Base-by-base conservation (phyloP, 2,888 invertebrate genomes). In the Escarpia spicata region DNA sequence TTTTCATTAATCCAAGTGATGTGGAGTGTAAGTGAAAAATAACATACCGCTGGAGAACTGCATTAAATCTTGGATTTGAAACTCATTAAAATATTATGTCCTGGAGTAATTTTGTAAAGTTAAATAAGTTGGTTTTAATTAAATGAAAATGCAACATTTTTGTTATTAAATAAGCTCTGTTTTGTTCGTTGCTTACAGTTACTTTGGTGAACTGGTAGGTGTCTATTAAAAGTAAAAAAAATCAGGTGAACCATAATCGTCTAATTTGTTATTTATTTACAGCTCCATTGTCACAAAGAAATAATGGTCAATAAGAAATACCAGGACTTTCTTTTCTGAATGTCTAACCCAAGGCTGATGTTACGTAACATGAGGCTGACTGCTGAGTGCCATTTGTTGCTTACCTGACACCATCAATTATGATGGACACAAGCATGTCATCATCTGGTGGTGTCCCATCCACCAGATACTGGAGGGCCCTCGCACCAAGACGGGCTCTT, bases 371-470 rank as follows among this genome's bases (percentile, higher is more conserved):
- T 52, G 52, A 52, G 9, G 52, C 52, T 52, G 15, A 52, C 2
- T 52, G 15, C 52, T 52, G 52, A 52, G 52, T 9, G 75, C 1
- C 75, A 26, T 75, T n/a, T n/a, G n/a, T 26, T 75, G 75, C 75
- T 75, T 26, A 75, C 96, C 95, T 95, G 93, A 96, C 96, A 15
- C 95, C 95, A 92, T 96, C 96, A 10, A 95, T 94, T 10, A 96
- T 92, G n/a, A 96, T 95, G 92, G 96, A 96, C 37, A 96, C 95
- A 52, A 96, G 94, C 10, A 96, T 94, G 91, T 95, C 95, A 91
- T 96, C 96, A 94, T 96, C 96, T 19, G 96, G 95, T 19, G 96
- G 95, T 90, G 94, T 95, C 15, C 96, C 96, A 94, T 95, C 95
- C 94, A 95, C 96, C 93, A 96, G 92, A 92, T 93, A 95, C 92